Conservation (phyloP, 37 sponge, comb jelly and placozoan genomes). For the Cliona cf. orientalis region DNA sequence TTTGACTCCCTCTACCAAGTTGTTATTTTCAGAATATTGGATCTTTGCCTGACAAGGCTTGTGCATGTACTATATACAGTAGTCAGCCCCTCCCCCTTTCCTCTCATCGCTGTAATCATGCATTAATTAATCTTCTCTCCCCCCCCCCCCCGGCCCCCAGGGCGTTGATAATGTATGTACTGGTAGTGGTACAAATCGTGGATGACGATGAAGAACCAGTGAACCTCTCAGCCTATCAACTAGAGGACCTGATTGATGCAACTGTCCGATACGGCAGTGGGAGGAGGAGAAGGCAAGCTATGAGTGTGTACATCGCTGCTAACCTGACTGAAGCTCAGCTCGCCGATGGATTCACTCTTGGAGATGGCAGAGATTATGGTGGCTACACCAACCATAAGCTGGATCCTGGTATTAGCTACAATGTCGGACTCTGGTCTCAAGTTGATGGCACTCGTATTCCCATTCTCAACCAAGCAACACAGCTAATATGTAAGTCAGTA, state of each 20-base stretch:
- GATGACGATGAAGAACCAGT: constrained; percentile 5
- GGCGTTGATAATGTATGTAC: background rate
- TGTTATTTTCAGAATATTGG: too few relatives aligned
- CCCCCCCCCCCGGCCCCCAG: background rate
- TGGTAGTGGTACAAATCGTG: constrained; percentile 54
- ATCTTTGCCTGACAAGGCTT: too few relatives aligned
- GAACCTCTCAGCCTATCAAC: background rate
- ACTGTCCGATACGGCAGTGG: background rate
- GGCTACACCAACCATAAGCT: constrained; percentile 49
- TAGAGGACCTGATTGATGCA: background rate
- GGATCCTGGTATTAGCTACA: constrained; percentile 18
- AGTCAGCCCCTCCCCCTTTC: too few relatives aligned
- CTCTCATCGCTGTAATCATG: too few relatives aligned
- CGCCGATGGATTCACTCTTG: constrained; percentile 14
- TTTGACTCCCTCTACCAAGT: too few relatives aligned
- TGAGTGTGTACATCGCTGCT: constrained; percentile 41
- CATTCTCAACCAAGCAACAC: background rate
- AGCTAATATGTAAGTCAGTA: constrained; percentile 12
- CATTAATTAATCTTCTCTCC: too few relatives aligned
- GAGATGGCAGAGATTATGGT: constrained; percentile 48
- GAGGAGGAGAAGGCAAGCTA: background rate
- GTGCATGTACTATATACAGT: too few relatives aligned
- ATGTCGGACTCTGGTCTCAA: constrained; percentile 2
- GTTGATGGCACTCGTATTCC: constrained; percentile 20
- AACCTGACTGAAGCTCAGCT: constrained; percentile 3